These are phyloP conservation scores for Bathynomus jamesi DNA, from an alignment of 1,140 invertebrate species.

Conservation along the genomic window DNA sequence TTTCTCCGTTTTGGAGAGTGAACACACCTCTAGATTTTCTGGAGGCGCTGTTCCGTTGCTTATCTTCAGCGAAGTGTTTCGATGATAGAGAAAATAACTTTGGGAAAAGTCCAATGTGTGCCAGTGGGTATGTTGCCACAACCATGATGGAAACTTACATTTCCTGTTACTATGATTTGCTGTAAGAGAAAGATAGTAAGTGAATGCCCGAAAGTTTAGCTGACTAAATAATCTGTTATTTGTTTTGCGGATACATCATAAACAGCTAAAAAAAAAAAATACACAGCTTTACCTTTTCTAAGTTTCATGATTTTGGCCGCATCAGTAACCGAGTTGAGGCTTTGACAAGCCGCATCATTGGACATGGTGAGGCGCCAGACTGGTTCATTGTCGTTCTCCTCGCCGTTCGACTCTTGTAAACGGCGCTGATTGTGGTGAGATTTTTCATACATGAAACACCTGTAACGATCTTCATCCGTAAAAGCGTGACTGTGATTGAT, in stretches of 20 bases:
- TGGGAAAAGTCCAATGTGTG: constrained; percentile 64
- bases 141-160: constrained; percentile 67
- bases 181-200: neutral
- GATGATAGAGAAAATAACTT: constrained; percentile 48
- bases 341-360: constrained; percentile 42
- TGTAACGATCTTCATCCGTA: constrained; percentile 80
- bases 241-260: no score
- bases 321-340: constrained; percentile 40
- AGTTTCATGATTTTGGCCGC: constrained; percentile 37
- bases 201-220: no score
- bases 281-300: no score
- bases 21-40: constrained; percentile 26
- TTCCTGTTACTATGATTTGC: constrained; percentile 19
- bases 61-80: constrained; percentile 28
- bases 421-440: constrained; percentile 1
- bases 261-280: no score
- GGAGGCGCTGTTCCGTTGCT: constrained; percentile 30
- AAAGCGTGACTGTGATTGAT: constrained; percentile 64
- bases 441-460: constrained; percentile 80
- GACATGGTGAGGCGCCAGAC: constrained; percentile 40
- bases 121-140: constrained; percentile 68
- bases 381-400: constrained; percentile 14
- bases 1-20: no score
- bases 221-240: no score
- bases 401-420: neutral